Percentiles rank a stretch among this genome's conserved stretches.
These are phyloP conservation scores for Taeniopygia guttata DNA, from an alignment of 2,797 vertebrate species.

Conservation along the genomic window DNA sequence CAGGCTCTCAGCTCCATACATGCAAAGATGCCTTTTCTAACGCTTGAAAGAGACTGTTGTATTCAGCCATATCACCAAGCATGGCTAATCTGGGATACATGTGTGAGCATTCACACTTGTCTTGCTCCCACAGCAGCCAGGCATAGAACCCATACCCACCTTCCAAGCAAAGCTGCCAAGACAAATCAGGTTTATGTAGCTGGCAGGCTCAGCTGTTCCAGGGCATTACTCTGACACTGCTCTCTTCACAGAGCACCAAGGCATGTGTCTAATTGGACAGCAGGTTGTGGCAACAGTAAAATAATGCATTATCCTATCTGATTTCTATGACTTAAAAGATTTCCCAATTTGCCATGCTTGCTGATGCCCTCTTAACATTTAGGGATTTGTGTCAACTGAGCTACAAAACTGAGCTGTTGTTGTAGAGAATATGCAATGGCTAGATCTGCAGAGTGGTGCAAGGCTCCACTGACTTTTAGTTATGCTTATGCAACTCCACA, in stretches of 20 bases:
- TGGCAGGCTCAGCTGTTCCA: conserved; percentile 16
- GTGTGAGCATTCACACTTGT: neutral
- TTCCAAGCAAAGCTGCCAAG: neutral
- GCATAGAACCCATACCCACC: neutral
- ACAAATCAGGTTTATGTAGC: conserved; percentile 27
- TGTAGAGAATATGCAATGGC: conserved; percentile 30
- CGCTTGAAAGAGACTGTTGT: neutral
- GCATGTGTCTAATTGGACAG: neutral
- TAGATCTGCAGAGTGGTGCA: conserved; percentile 37
- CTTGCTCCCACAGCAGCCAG: neutral
- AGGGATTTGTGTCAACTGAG: conserved; percentile 15
- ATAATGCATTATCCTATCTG: neutral
- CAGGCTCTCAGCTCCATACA: neutral
- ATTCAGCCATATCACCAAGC: neutral
- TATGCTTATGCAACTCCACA: conserved; percentile 63
- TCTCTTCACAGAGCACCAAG: neutral
- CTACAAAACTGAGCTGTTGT: conserved; percentile 49
- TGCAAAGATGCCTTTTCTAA: neutral
- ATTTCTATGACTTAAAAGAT: conserved; percentile 24
- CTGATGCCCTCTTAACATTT: neutral
- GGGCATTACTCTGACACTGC: neutral
- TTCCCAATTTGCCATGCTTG: conserved; percentile 33
- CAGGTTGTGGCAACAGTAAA: neutral
- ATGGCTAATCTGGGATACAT: neutral
- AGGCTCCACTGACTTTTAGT: conserved; percentile 62